Evolutionary conservation across 2,113 vertebrate genomes (phyloP).

Genomic region (Dipodomys ordii): DNA sequence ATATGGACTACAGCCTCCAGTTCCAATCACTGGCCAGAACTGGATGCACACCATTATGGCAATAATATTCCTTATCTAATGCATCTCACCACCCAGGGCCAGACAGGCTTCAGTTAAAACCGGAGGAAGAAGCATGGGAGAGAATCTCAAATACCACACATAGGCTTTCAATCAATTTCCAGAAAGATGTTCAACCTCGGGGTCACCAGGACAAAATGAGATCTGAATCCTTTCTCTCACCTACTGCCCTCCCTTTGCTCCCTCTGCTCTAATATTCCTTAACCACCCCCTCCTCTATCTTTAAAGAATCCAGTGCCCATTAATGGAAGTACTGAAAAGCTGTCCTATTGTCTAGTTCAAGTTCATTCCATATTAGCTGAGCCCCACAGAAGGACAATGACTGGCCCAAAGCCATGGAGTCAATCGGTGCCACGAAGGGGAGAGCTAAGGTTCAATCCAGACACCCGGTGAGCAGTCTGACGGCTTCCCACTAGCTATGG

Average conservation of each 20-base stretch:
- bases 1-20: rapidly evolving
- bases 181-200: background rate
- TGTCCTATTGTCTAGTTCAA: background rate
- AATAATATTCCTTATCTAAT: background rate
- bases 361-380: background rate
- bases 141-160: background rate
- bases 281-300: background rate
- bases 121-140: background rate
- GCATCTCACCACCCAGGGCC: background rate
- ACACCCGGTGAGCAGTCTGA: background rate
- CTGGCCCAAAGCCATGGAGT: background rate
- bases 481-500: rapidly evolving
- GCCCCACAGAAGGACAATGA: background rate
- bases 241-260: background rate
- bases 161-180: background rate
- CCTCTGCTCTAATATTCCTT: background rate
- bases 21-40: background rate
- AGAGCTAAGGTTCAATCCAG: background rate
- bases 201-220: background rate
- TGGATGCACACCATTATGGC: rapidly evolving
- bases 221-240: background rate
- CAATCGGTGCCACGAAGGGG: background rate
- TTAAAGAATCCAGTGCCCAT: background rate
- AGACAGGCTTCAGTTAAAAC: background rate
- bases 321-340: background rate